Conservation (phyloP, 1,140 invertebrate genomes). For the Aphaenogaster ashmeadi region DNA sequence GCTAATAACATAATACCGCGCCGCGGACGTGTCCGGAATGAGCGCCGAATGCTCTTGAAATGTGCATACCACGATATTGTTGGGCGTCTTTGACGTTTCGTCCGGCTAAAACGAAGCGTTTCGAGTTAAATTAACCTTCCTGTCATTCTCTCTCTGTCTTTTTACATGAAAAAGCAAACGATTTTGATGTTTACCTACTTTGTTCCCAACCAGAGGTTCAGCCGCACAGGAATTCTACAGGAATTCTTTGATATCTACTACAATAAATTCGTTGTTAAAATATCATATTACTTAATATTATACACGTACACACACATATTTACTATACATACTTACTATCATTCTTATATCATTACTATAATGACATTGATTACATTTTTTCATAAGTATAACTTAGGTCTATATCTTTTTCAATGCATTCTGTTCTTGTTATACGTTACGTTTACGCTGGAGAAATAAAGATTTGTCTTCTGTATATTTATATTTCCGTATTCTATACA, state of each 20-base stretch:
- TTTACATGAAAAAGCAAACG: not conserved
- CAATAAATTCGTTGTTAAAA: not conserved
- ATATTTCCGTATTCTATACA: not conserved
- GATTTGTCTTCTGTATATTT: not conserved
- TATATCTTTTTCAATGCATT: not conserved
- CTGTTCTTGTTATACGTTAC: not conserved
- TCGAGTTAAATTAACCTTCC: constrained; percentile 74
- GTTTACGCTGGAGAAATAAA: not conserved
- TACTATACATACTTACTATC: not conserved
- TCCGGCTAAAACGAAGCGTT: constrained; percentile 72
- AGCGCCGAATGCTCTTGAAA: constrained; percentile 73
- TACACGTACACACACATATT: too few relatives aligned
- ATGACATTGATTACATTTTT: not conserved
- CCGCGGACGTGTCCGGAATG: constrained; percentile 77
- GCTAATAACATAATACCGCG: constrained; percentile 81
- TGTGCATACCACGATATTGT: constrained; percentile 76
- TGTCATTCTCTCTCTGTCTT: constrained; percentile 13
- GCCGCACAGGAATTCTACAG: not conserved
- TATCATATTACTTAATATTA: not conserved
- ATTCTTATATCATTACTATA: not conserved
- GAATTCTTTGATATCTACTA: not conserved
- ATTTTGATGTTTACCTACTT: not conserved
- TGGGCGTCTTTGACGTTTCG: constrained; percentile 80
- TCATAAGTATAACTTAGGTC: not conserved
- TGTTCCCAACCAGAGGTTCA: not conserved